Conservation (phyloP, 2,113 vertebrate species). For the Naja naja region DNA sequence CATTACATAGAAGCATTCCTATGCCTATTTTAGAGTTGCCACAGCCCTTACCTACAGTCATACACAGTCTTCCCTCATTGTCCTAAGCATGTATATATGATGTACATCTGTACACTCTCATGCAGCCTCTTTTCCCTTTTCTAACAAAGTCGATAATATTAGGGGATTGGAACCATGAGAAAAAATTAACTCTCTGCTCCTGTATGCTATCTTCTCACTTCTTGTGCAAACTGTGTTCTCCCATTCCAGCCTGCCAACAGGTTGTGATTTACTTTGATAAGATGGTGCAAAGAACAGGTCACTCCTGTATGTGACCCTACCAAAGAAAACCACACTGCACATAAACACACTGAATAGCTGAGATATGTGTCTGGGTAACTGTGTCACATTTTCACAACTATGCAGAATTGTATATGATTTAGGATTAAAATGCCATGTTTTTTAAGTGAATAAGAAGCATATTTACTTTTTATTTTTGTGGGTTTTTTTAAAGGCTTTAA, state of each 20-base stretch:
- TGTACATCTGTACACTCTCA: neutral
- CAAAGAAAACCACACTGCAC: neutral
- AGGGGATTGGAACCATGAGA: neutral
- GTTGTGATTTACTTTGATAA: neutral
- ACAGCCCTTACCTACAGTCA: neutral
- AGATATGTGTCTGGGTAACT: neutral
- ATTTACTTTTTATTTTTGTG: neutral
- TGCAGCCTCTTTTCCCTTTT: neutral
- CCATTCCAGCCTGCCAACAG: neutral
- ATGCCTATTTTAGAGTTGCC: no score
- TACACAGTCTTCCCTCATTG: neutral
- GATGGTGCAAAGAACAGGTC: neutral
- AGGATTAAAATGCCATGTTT: neutral
- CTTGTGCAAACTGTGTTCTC: neutral
- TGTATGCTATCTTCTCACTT: neutral
- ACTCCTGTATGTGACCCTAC: neutral
- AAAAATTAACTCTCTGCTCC: neutral
- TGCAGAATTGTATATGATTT: neutral
- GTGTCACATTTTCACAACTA: neutral
- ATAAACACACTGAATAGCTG: neutral
- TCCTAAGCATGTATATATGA: neutral
- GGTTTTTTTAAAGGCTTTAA: neutral
- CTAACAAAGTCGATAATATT: neutral
- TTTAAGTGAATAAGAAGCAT: neutral
- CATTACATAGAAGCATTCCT: no score